These are phyloP conservation scores for Solenodon paradoxus DNA, from an alignment of 2,113 vertebrate species.

Conservation along the genomic window DNA sequence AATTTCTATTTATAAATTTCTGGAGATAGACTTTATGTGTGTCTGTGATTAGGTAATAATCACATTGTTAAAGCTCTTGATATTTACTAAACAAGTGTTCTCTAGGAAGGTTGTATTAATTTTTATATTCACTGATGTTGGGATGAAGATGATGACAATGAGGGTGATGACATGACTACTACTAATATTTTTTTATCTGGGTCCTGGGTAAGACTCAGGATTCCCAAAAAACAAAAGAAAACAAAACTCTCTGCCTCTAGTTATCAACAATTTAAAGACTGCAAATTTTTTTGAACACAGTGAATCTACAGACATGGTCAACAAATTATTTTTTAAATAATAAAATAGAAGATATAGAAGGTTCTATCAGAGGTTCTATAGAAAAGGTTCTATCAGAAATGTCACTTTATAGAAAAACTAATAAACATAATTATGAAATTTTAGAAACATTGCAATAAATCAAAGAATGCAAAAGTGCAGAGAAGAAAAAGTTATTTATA, in stretches of 20 bases:
- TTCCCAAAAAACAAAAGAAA: neutral
- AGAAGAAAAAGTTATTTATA: neutral
- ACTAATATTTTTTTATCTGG: neutral
- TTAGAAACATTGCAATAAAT: neutral
- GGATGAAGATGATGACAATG: neutral
- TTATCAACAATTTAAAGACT: neutral
- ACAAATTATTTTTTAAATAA: neutral
- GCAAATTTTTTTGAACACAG: neutral
- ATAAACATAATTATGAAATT: neutral
- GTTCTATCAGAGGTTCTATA: no score
- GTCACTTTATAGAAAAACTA: no score
- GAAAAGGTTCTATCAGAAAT: no score
- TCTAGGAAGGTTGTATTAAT: no score
- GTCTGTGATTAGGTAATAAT: neutral
- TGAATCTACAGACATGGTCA: neutral
- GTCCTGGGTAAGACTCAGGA: neutral
- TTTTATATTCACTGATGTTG: neutral
- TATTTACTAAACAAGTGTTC: neutral
- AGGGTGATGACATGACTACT: neutral
- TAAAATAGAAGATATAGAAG: neutral
- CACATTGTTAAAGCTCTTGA: neutral
- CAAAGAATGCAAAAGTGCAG: neutral
- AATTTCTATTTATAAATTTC: slow-evolving; percentile 12
- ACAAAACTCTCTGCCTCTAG: neutral
- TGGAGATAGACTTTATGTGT: neutral